These are phyloP conservation scores for Smittia aterrima DNA, from an alignment of 2,888 invertebrate genomes.

Conservation along the genomic window DNA sequence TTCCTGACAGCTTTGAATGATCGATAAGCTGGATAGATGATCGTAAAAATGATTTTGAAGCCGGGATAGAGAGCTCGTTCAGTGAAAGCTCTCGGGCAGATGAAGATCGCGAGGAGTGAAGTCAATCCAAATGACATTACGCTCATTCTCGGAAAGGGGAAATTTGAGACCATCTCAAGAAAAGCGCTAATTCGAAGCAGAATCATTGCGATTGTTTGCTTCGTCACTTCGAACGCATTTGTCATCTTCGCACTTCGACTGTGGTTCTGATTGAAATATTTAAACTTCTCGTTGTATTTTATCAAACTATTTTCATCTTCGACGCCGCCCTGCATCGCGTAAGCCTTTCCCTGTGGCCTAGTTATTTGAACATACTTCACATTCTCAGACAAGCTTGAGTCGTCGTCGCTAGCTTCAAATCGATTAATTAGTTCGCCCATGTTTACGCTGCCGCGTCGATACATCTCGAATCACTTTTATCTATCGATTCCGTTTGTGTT, in stretches of 20 bases:
- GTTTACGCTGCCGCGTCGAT: constrained; percentile 10
- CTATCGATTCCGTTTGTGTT: background rate
- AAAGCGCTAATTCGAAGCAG: constrained; percentile 47
- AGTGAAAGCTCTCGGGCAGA: constrained; percentile 53
- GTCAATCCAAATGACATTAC: constrained; percentile 43
- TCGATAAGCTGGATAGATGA: constrained; percentile 37
- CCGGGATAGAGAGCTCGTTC: constrained; percentile 65
- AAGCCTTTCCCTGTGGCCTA: background rate
- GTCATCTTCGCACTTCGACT: constrained; percentile 7
- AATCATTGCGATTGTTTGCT: constrained; percentile 13
- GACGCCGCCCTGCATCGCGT: background rate
- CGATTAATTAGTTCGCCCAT: constrained; percentile 39
- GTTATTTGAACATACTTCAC: constrained; percentile 17
- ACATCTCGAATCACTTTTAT: background rate
- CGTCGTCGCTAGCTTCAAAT: constrained; percentile 14
- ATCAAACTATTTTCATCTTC: constrained; percentile 36
- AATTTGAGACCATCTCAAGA: constrained; percentile 48
- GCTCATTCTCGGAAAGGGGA: constrained; percentile 50
- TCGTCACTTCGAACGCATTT: constrained; percentile 15
- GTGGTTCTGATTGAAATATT: background rate
- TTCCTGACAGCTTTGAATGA: constrained; percentile 39
- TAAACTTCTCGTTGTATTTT: background rate
- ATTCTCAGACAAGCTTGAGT: constrained; percentile 32
- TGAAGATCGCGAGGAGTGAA: constrained; percentile 30
- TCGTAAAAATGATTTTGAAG: constrained; percentile 24